These are phyloP conservation scores for Ceraclea dissimilis DNA, from an alignment of 2,888 invertebrate species.

Conservation along the genomic window DNA sequence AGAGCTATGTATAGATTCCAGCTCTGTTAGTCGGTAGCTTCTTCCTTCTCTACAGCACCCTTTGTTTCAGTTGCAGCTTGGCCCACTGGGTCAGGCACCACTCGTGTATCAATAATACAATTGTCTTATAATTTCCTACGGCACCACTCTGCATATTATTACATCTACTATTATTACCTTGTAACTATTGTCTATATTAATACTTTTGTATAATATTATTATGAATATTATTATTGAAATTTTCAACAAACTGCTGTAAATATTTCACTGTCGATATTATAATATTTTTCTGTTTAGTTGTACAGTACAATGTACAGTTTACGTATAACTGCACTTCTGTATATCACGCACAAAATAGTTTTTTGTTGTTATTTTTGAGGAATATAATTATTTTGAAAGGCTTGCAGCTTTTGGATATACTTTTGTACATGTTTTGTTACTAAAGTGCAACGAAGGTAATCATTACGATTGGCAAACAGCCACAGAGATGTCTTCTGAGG, in stretches of 20 bases:
- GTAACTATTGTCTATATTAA: slow-evolving; percentile 43
- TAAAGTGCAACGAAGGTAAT: no score
- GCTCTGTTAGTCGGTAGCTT: slow-evolving; percentile 42
- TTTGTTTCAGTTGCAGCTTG: slow-evolving; percentile 62
- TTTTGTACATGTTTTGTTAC: slow-evolving; percentile 52
- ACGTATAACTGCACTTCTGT: slow-evolving; percentile 48
- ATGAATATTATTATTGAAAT: slow-evolving; percentile 29
- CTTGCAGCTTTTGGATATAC: slow-evolving; percentile 48
- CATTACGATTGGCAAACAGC: no score
- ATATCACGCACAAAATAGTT: slow-evolving; percentile 50
- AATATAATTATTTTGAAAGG: slow-evolving; percentile 38
- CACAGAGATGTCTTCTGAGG: no score
- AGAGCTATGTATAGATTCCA: slow-evolving; percentile 24
- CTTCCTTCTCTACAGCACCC: slow-evolving; percentile 63
- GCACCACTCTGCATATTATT: slow-evolving; percentile 45
- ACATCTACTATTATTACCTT: not conserved
- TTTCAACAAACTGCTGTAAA: slow-evolving; percentile 48
- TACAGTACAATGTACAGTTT: slow-evolving; percentile 52
- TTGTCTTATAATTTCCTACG: slow-evolving; percentile 44
- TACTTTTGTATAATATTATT: slow-evolving; percentile 39
- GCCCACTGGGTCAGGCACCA: slow-evolving; percentile 29
- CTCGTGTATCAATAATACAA: slow-evolving; percentile 33
- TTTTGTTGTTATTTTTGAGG: slow-evolving; percentile 37
- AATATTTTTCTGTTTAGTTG: slow-evolving; percentile 48
- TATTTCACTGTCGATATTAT: slow-evolving; percentile 44